Evolutionary conservation across 2,888 invertebrate species (phyloP).

Genomic region (Heliconius ethilla): DNA sequence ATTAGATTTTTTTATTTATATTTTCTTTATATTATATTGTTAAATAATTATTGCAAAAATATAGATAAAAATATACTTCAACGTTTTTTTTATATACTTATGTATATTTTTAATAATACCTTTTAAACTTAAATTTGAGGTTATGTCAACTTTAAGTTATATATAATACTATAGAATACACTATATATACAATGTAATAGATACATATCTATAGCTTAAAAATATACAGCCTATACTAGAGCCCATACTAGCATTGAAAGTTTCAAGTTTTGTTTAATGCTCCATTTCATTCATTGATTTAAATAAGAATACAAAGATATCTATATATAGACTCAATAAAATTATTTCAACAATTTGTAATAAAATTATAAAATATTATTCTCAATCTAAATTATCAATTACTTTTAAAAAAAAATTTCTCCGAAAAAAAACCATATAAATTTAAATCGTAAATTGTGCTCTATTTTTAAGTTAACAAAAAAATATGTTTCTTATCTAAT

Average conservation of each 20-base stretch:
- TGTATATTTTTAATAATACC: too few species aligned
- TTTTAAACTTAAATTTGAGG: background rate
- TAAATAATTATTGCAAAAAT: background rate
- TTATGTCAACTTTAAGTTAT: background rate
- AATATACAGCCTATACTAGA: too few species aligned
- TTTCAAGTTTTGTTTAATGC: too few species aligned
- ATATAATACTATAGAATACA: background rate
- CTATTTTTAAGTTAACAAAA: background rate
- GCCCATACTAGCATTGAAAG: too few species aligned
- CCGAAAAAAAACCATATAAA: background rate
- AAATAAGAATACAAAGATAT: background rate
- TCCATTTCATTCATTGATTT: too few species aligned
- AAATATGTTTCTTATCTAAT: slow-evolving; percentile 10
- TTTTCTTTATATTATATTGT: background rate
- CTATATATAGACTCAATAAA: background rate
- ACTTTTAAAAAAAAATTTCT: too few species aligned
- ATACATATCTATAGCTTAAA: too few species aligned
- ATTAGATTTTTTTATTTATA: background rate
- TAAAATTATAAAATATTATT: background rate
- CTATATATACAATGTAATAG: too few species aligned
- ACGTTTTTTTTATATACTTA: too few species aligned
- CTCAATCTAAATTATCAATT: background rate
- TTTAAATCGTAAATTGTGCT: background rate
- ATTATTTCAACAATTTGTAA: background rate
- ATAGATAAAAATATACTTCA: background rate